These are phyloP conservation scores for Myotis brandtii DNA, from an alignment of 2,113 vertebrate genomes.

Conservation along the genomic window DNA sequence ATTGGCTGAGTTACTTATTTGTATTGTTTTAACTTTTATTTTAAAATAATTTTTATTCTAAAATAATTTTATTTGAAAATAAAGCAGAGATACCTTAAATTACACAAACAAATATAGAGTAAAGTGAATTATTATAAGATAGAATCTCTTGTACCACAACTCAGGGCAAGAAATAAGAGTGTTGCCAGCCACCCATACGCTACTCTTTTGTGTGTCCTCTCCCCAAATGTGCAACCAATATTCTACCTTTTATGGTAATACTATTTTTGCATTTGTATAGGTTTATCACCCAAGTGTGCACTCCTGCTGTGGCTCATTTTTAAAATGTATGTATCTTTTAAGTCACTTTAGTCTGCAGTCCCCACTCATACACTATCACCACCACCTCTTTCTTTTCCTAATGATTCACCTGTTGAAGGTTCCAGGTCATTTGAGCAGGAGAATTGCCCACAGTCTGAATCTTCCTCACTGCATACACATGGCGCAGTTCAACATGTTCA, in stretches of 20 bases:
- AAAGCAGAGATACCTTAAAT: background rate
- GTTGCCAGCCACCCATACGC: background rate
- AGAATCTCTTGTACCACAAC: background rate
- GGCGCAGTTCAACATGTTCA: background rate
- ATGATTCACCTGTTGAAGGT: background rate
- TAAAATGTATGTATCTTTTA: background rate
- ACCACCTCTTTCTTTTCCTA: background rate
- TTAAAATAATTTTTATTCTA: background rate
- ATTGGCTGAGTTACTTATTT: background rate
- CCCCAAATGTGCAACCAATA: background rate
- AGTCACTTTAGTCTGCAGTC: background rate
- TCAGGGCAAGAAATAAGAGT: background rate
- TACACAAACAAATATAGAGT: background rate
- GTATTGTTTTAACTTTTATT: constrained; percentile 7
- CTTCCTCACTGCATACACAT: background rate
- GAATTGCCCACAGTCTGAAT: background rate
- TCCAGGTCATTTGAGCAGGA: background rate
- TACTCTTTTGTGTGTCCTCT: background rate
- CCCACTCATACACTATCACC: background rate
- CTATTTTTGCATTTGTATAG: background rate
- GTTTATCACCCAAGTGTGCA: background rate
- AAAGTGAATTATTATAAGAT: background rate
- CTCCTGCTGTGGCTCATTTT: background rate
- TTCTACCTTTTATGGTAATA: background rate
- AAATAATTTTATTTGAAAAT: constrained; percentile 26